Evolutionary conservation across 2,797 vertebrate species (phyloP).

Genomic region (Paramormyrops hopkinsi): DNA sequence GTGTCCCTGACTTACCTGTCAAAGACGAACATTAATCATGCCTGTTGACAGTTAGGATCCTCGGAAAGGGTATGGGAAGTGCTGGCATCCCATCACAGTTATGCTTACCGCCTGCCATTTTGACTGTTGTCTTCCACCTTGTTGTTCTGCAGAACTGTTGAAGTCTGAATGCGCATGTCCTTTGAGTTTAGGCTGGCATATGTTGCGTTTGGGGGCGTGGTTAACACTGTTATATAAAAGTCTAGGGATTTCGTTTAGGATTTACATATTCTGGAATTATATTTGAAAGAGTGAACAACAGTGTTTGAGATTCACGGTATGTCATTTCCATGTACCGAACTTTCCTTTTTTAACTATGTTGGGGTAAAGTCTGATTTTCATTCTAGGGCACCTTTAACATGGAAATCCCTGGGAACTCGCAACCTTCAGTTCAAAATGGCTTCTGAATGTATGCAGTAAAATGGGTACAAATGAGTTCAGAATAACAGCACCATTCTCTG

Average conservation of each 20-base stretch:
- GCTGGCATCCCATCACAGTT: not conserved
- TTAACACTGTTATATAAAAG: not conserved
- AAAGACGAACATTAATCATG: not conserved
- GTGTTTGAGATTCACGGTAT: not conserved
- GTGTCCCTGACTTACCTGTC: not conserved
- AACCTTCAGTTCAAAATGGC: not conserved
- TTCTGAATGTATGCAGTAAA: not conserved
- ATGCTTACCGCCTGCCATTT: not conserved
- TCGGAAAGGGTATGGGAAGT: not conserved
- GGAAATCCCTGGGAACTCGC: not conserved
- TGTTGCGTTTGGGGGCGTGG: not conserved
- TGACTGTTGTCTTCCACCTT: not conserved
- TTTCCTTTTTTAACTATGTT: not conserved
- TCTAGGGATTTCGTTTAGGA: not conserved
- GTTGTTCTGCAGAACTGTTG: not conserved
- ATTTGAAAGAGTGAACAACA: not conserved
- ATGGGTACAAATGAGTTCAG: not conserved
- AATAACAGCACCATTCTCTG: not conserved
- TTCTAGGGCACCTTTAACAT: not conserved
- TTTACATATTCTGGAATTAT: not conserved
- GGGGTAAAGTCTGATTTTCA: not conserved
- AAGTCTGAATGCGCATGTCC: not conserved
- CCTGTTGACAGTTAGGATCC: not conserved
- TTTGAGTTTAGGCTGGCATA: not conserved
- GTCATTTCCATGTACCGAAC: not conserved